A percentile compares a stretch with the other conserved stretches of the same genome.
Conservation (phyloP, 2,888 invertebrate genomes). For the Venusia cambrica region DNA sequence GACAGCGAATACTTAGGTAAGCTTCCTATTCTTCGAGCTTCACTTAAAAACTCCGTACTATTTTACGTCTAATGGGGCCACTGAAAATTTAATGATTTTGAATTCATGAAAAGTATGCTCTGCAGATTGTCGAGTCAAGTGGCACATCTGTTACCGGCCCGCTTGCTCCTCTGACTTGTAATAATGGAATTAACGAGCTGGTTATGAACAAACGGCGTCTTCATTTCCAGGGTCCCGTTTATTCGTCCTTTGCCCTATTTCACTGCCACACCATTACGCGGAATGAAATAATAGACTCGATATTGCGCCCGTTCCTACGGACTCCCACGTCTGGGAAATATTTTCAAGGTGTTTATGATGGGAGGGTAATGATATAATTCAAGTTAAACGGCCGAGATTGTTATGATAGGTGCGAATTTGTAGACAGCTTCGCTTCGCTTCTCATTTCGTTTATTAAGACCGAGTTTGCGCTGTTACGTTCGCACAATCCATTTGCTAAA, state of each 20-base stretch:
- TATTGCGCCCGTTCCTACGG: conserved; percentile 59
- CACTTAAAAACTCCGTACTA: conserved; percentile 34
- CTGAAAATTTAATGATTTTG: conserved; percentile 46
- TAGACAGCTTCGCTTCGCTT: conserved; percentile 18
- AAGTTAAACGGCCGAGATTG: conserved; percentile 29
- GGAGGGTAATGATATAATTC: conserved; percentile 40
- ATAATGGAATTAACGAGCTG: conserved; percentile 80
- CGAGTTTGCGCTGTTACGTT: conserved; percentile 56
- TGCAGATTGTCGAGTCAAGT: conserved; percentile 59
- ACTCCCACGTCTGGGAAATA: conserved; percentile 55
- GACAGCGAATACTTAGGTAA: conserved; percentile 12
- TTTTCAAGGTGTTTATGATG: conserved; percentile 59
- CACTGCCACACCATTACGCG: conserved; percentile 74
- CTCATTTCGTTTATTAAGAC: conserved; percentile 43
- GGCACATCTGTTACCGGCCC: conserved; percentile 74
- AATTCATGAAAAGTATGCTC: conserved; percentile 43
- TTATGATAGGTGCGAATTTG: conserved; percentile 26
- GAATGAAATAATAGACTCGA: conserved; percentile 72
- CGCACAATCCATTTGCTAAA: conserved; percentile 66
- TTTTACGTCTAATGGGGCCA: conserved; percentile 43
- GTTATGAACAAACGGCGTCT: conserved; percentile 80
- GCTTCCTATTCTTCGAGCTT: conserved; percentile 21
- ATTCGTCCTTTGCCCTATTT: conserved; percentile 71
- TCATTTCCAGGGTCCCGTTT: conserved; percentile 74
- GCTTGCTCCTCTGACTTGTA: conserved; percentile 73